Conservation (phyloP, 2,113 vertebrate genomes). For the zebrafish (Danio rerio) region DNA sequence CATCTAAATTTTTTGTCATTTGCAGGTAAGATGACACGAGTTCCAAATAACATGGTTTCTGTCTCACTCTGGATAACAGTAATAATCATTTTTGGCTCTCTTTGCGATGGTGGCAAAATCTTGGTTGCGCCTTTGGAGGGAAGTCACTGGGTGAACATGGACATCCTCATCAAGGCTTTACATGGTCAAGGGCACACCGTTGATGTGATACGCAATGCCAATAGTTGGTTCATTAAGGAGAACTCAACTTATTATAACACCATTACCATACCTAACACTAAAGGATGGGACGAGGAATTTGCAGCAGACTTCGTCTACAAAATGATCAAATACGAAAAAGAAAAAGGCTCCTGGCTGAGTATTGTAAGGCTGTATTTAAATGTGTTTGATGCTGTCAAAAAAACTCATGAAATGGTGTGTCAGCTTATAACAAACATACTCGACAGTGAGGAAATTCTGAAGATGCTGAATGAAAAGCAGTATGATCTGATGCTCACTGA, state of each 20-base stretch:
- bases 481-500: conserved; percentile 39
- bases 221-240: conserved; percentile 32
- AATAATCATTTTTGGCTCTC: not conserved
- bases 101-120: conserved; percentile 35
- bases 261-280: conserved; percentile 14
- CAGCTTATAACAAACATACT: conserved; percentile 2
- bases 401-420: not conserved
- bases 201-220: conserved; percentile 15
- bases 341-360: not conserved
- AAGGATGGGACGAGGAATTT: conserved; percentile 5
- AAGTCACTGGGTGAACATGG: conserved; percentile 41
- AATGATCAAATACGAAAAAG: not conserved
- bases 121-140: conserved; percentile 27
- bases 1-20: too few species aligned
- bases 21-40: too few species aligned
- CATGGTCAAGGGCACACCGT: conserved; percentile 7
- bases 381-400: not conserved
- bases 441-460: conserved; percentile 25
- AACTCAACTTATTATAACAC: conserved; percentile 17
- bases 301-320: not conserved
- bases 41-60: not conserved
- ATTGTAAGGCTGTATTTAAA: not conserved
- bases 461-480: not conserved
- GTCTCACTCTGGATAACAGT: not conserved
- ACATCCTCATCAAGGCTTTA: conserved; percentile 15